phyloP scores from a whole-genome alignment of 2,888 invertebrate species.

The Lochmaea capreae region DNA sequence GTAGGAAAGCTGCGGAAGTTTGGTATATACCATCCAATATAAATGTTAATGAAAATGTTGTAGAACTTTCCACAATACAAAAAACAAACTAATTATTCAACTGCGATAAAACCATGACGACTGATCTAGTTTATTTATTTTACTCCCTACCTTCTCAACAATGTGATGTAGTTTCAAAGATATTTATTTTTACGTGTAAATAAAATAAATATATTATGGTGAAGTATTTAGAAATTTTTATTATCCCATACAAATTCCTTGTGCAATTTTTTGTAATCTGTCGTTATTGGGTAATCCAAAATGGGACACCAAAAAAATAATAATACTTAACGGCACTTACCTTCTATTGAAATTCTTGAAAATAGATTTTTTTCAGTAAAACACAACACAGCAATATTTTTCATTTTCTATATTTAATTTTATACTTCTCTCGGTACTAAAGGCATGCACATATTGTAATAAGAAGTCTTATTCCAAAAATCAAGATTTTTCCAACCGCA shows the following conservation, averaged over 20 bases:
- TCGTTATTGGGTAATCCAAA: no score
- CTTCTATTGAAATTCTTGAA: neutral
- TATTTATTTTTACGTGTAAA: conserved; percentile 38
- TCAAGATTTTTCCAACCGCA: conserved; percentile 95
- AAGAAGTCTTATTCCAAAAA: conserved; percentile 96
- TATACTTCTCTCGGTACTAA: conserved; percentile 71
- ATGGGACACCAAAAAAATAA: neutral
- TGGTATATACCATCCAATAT: conserved; percentile 40
- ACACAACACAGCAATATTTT: neutral
- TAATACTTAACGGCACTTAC: neutral
- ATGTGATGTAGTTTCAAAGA: conserved; percentile 29
- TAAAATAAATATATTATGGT: conserved; percentile 16
- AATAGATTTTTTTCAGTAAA: neutral
- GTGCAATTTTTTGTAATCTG: no score
- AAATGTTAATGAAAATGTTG: conserved; percentile 24
- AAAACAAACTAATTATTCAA: conserved; percentile 37
- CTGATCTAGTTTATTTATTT: conserved; percentile 32
- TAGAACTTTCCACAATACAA: conserved; percentile 30
- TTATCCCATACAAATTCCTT: neutral
- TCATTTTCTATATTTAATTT: conserved; percentile 31
- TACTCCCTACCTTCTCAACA: conserved; percentile 25
- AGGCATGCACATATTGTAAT: conserved; percentile 97
- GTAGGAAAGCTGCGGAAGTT: conserved; percentile 46
- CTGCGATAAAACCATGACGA: conserved; percentile 13
- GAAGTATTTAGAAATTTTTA: neutral